A percentile compares a stretch with the other conserved stretches of the same genome.
Evolutionary conservation across 2,888 invertebrate genomes (phyloP).

Genomic region (Nomada lathburiana): DNA sequence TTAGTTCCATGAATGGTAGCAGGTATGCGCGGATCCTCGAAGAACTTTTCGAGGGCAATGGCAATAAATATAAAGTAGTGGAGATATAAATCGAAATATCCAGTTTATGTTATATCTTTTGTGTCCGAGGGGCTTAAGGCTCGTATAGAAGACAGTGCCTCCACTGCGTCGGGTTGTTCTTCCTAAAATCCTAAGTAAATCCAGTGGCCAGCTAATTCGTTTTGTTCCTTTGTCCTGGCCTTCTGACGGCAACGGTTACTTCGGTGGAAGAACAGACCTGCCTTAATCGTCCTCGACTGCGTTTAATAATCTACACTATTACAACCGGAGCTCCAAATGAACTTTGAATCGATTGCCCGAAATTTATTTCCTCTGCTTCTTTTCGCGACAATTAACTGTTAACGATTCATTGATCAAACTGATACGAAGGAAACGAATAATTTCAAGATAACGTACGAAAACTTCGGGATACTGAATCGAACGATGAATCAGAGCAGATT

Average conservation of each 20-base stretch:
- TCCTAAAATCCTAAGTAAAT: conserved; percentile 40
- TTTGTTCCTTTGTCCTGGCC: conserved; percentile 33
- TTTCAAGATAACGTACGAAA: too few species aligned
- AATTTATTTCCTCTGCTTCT: background rate
- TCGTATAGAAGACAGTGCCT: conserved; percentile 10
- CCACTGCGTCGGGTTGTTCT: background rate
- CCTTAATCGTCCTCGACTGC: conserved; percentile 12
- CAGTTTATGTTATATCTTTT: conserved; percentile 32
- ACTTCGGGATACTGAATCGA: too few species aligned
- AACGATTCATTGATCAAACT: too few species aligned
- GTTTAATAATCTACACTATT: conserved; percentile 9
- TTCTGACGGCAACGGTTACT: background rate
- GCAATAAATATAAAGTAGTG: conserved; percentile 34
- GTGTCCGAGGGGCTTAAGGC: conserved; percentile 18
- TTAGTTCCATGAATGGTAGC: background rate
- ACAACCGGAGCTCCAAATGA: background rate
- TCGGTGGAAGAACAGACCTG: conserved; percentile 23
- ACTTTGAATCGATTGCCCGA: too few species aligned
- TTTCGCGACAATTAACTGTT: background rate
- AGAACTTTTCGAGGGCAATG: conserved; percentile 32
- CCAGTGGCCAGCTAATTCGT: conserved; percentile 31
- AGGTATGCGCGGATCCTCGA: conserved; percentile 14
- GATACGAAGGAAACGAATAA: too few species aligned
- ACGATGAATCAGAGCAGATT: too few species aligned
- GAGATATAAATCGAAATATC: conserved; percentile 45